Percentiles rank a stretch among this genome's conserved stretches.
These are phyloP conservation scores for Podargus strigoides DNA, from an alignment of 2,797 vertebrate genomes.

Conservation along the genomic window DNA sequence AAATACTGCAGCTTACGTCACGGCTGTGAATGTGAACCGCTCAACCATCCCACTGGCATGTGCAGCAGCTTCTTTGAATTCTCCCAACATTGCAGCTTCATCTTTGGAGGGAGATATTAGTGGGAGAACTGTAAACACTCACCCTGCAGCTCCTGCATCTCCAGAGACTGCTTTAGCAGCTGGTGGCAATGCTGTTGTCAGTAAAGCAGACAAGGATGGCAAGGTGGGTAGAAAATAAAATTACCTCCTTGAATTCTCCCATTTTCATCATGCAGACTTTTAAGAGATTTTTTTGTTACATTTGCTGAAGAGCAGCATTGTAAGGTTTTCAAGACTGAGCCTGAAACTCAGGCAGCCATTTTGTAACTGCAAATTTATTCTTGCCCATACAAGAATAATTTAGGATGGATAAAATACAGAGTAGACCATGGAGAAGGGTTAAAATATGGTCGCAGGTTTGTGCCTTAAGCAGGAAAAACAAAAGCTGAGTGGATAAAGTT, in stretches of 20 bases:
- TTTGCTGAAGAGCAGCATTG: background rate
- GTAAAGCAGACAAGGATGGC: conserved; percentile 87
- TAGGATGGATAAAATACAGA: background rate
- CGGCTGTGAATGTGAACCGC: conserved; percentile 68
- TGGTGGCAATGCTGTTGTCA: conserved; percentile 69
- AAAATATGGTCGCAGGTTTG: background rate
- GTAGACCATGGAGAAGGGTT: background rate
- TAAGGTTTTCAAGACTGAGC: background rate
- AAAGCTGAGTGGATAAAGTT: background rate
- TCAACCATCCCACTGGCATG: conserved; percentile 80
- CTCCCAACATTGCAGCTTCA: conserved; percentile 77
- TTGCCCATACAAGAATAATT: background rate
- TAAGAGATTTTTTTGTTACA: background rate
- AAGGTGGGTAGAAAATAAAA: conserved; percentile 78
- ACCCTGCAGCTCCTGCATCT: conserved; percentile 71
- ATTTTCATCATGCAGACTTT: background rate
- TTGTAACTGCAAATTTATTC: background rate
- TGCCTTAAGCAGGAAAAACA: background rate
- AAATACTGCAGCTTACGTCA: conserved; percentile 61
- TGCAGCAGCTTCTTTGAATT: conserved; percentile 81
- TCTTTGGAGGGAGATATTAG: conserved; percentile 82
- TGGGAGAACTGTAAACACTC: conserved; percentile 71
- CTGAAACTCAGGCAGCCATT: background rate
- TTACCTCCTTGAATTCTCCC: background rate
- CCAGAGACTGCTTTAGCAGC: conserved; percentile 70